Evolutionary conservation across 1,140 invertebrate genomes (phyloP).

Genomic region (Pentalonia nigronervosa): DNA sequence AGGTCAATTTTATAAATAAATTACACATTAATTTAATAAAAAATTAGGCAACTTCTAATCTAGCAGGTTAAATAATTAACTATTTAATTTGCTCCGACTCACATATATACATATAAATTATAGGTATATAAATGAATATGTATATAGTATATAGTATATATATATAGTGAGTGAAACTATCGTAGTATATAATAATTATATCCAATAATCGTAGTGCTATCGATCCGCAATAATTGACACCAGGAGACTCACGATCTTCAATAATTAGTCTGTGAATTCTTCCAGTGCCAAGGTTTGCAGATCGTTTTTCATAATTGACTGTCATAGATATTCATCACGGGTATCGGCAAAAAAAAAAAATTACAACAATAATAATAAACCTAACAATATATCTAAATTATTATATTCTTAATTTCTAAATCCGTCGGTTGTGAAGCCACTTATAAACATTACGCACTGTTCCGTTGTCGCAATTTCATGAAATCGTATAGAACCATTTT

Average conservation of each 20-base stretch:
- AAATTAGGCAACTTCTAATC: background rate
- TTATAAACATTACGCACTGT: background rate
- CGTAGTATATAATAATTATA: background rate
- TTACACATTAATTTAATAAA: background rate
- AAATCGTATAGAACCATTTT: background rate
- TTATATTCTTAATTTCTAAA: too few relatives aligned
- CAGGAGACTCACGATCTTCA: slow-evolving; percentile 57
- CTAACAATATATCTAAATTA: background rate
- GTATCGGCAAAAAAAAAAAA: background rate
- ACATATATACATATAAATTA: background rate
- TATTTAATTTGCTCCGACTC: background rate
- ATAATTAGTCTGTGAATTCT: slow-evolving; percentile 55
- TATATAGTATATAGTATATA: background rate
- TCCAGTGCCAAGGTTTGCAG: slow-evolving; percentile 54
- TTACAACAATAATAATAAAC: background rate
- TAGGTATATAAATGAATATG: background rate
- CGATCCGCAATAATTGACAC: slow-evolving; percentile 55
- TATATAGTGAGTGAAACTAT: background rate
- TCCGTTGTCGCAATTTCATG: background rate
- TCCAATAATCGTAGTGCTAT: background rate
- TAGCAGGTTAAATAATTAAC: background rate
- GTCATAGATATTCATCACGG: background rate
- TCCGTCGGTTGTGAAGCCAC: background rate
- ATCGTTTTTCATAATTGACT: slow-evolving; percentile 20
- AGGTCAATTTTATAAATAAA: background rate